Evolutionary conservation across 2,888 invertebrate species (phyloP).

Genomic region (Salpingus planirostris): DNA sequence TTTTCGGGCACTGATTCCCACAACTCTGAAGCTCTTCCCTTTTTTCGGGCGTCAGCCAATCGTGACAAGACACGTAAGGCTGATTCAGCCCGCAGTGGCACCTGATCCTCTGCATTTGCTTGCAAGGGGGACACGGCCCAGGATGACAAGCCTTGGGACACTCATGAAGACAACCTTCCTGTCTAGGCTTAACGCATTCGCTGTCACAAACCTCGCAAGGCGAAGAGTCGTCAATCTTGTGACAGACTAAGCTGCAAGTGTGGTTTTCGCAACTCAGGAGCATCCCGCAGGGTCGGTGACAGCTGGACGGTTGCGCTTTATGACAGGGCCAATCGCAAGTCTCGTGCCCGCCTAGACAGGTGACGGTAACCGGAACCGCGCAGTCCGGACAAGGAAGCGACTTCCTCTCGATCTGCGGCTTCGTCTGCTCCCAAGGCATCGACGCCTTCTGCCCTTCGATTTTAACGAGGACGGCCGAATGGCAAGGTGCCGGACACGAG

Average conservation of each 20-base stretch:
- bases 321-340: slow-evolving; percentile 58
- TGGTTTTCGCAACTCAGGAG: slow-evolving; percentile 71
- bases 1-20: slow-evolving; percentile 78
- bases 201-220: slow-evolving; percentile 50
- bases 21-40: slow-evolving; percentile 49
- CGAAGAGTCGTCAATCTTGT: slow-evolving; percentile 48
- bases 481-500: slow-evolving; percentile 63
- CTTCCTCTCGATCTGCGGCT: slow-evolving; percentile 41
- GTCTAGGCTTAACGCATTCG: slow-evolving; percentile 56
- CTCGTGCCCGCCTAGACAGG: slow-evolving; percentile 66
- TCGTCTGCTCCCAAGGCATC: slow-evolving; percentile 55
- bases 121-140: slow-evolving; percentile 68
- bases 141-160: slow-evolving; percentile 66
- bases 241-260: slow-evolving; percentile 63
- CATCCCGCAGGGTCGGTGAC: slow-evolving; percentile 69
- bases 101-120: slow-evolving; percentile 54
- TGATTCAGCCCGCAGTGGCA: slow-evolving; percentile 80
- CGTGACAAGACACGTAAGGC: slow-evolving; percentile 64
- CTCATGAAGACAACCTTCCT: slow-evolving; percentile 64
- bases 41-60: slow-evolving; percentile 47
- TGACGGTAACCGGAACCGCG: slow-evolving; percentile 57
- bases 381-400: slow-evolving; percentile 64
- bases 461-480: slow-evolving; percentile 61
- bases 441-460: slow-evolving; percentile 49
- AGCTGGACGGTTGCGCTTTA: slow-evolving; percentile 62